A percentile compares a stretch with the other conserved stretches of the same genome.
Conservation (phyloP, 1,140 invertebrate genomes). For the Megathymus violae region DNA sequence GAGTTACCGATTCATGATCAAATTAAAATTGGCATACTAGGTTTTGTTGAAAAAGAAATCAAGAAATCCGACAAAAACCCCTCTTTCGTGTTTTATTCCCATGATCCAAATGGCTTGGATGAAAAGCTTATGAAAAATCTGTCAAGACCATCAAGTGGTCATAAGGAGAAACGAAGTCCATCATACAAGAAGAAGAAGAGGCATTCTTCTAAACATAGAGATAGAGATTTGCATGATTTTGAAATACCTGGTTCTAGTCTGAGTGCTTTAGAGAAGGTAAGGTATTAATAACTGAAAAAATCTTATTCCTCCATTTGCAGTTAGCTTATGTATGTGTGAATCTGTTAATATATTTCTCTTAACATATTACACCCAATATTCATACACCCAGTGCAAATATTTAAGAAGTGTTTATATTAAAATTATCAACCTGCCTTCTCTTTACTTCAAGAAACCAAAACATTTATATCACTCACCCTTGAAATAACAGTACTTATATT, state of each 20-base stretch:
- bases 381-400: no score
- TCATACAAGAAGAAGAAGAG: slow-evolving; percentile 81
- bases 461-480: no score
- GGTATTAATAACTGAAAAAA: neutral
- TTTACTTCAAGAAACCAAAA: no score
- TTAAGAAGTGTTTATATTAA: no score
- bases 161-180: slow-evolving; percentile 79
- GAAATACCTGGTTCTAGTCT: slow-evolving; percentile 81
- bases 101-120: slow-evolving; percentile 78
- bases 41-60: slow-evolving; percentile 85
- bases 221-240: slow-evolving; percentile 79
- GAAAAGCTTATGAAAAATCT: slow-evolving; percentile 75
- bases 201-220: slow-evolving; percentile 77
- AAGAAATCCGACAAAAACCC: slow-evolving; percentile 82
- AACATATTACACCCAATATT: no score
- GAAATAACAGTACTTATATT: no score
- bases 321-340: no score
- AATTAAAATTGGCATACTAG: slow-evolving; percentile 85
- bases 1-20: slow-evolving; percentile 83
- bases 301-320: no score
- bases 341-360: no score
- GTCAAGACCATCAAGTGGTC: slow-evolving; percentile 75
- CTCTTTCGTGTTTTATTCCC: slow-evolving; percentile 79
- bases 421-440: no score
- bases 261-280: slow-evolving; percentile 80